Percentiles rank a stretch among this genome's conserved stretches.
These are phyloP conservation scores for Cyrtodaria siliqua DNA, from an alignment of 2,888 invertebrate species.

Conservation along the genomic window DNA sequence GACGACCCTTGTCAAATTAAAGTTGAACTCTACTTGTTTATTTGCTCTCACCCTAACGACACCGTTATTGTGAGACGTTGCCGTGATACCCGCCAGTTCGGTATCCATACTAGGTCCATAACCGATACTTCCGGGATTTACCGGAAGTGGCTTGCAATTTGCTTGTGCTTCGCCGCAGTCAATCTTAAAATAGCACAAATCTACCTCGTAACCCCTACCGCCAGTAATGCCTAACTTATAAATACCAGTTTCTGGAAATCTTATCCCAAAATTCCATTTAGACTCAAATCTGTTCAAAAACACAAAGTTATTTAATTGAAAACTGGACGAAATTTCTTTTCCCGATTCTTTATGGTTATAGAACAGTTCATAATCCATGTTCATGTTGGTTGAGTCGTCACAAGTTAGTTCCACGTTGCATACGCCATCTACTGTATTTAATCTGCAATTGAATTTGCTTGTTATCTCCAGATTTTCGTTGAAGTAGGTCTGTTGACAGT, in stretches of 20 bases:
- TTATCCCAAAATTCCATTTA: conserved; percentile 55
- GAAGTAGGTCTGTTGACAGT: conserved; percentile 39
- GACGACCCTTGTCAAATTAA: conserved; percentile 49
- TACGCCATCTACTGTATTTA: conserved; percentile 33
- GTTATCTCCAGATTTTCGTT: conserved; percentile 25
- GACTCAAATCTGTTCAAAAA: conserved; percentile 48
- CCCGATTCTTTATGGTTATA: conserved; percentile 65
- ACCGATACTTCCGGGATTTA: conserved; percentile 61
- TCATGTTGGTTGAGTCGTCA: conserved; percentile 28
- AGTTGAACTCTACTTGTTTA: conserved; percentile 46
- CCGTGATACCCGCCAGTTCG: conserved; percentile 49
- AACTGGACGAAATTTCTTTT: conserved; percentile 43
- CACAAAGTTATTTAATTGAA: conserved; percentile 66
- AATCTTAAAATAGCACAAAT: conserved; percentile 64
- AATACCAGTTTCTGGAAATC: conserved; percentile 64
- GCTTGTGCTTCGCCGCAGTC: conserved; percentile 52
- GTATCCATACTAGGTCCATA: conserved; percentile 64
- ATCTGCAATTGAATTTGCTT: conserved; percentile 38
- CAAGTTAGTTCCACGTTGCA: conserved; percentile 45
- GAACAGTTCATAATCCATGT: conserved; percentile 58
- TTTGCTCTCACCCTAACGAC: conserved; percentile 44
- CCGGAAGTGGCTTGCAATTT: conserved; percentile 59
- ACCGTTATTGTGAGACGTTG: conserved; percentile 54
- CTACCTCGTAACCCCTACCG: conserved; percentile 34
- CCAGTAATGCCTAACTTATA: conserved; percentile 61